Percentiles rank a stretch among this genome's conserved stretches.
Conservation (phyloP, 2,797 vertebrate genomes). For the Sebastes itinus region DNA sequence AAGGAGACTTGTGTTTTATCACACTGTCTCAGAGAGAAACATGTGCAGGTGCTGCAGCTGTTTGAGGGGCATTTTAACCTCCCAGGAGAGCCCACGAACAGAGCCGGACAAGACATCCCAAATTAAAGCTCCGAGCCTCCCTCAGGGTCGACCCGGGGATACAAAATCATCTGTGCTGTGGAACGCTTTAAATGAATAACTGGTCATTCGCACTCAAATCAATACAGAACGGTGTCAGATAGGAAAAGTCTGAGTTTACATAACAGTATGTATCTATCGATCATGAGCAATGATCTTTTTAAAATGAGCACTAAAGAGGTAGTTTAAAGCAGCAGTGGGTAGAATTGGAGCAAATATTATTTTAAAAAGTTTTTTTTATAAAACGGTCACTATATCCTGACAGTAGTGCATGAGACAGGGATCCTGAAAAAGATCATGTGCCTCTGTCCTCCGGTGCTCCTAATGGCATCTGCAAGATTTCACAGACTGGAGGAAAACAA, state of each 20-base stretch:
- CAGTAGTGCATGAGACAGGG: too few species aligned
- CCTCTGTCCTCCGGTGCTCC: too few species aligned
- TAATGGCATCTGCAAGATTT: too few species aligned
- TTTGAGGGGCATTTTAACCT: slow-evolving; percentile 57
- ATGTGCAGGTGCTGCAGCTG: slow-evolving; percentile 65
- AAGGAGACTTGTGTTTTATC: slow-evolving; percentile 63
- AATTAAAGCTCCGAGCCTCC: slow-evolving; percentile 23
- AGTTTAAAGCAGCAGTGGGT: too few species aligned
- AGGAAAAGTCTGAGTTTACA: not conserved
- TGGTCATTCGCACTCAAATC: not conserved
- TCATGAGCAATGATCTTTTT: not conserved
- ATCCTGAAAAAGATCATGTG: too few species aligned
- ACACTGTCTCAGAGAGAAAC: slow-evolving; percentile 64
- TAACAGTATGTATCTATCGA: not conserved
- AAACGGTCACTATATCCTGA: too few species aligned
- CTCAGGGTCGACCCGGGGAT: not conserved
- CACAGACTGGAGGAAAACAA: too few species aligned
- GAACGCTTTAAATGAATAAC: not conserved
- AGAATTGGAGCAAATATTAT: too few species aligned
- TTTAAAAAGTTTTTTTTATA: too few species aligned
- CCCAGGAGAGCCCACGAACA: slow-evolving; percentile 40
- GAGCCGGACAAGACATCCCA: slow-evolving; percentile 31
- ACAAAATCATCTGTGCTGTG: slow-evolving; percentile 12
- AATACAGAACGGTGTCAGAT: not conserved
- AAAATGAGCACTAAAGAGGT: not conserved